phyloP scores from a whole-genome alignment of 2,888 invertebrate genomes.

The Agonopterix subpropinquella region DNA sequence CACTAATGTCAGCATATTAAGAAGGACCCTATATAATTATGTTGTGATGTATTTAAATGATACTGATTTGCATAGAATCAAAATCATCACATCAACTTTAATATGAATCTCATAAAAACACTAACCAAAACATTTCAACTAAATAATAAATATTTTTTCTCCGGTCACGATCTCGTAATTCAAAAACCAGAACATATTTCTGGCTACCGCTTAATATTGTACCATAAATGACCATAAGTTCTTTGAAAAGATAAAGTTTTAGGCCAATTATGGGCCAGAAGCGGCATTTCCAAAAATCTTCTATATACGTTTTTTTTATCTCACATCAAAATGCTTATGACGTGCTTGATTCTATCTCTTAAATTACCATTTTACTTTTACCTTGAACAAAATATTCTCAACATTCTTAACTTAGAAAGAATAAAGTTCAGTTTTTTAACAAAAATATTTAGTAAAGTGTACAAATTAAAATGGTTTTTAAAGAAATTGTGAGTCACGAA shows the following conservation, averaged over 20 bases:
- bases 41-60: too few relatives aligned
- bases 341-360: conserved; percentile 56
- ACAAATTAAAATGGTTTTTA: conserved; percentile 21
- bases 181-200: conserved; percentile 29
- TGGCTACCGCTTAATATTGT: conserved; percentile 42
- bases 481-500: conserved; percentile 60
- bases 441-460: neutral
- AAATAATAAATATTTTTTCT: conserved; percentile 8
- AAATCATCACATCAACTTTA: too few relatives aligned
- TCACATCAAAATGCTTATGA: conserved; percentile 53
- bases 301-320: conserved; percentile 50
- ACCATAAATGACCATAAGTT: conserved; percentile 62
- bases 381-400: neutral
- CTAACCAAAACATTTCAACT: too few relatives aligned
- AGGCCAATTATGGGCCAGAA: conserved; percentile 58
- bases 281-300: conserved; percentile 69
- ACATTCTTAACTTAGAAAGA: neutral
- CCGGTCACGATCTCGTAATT: conserved; percentile 51
- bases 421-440: neutral
- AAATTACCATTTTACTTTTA: neutral
- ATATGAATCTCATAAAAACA: too few relatives aligned
- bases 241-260: conserved; percentile 66
- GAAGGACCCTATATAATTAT: too few relatives aligned
- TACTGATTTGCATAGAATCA: conserved; percentile 24
- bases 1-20: too few relatives aligned